These are phyloP conservation scores for Pseudochromis fuscus DNA, from an alignment of 2,797 vertebrate species.

Conservation along the genomic window DNA sequence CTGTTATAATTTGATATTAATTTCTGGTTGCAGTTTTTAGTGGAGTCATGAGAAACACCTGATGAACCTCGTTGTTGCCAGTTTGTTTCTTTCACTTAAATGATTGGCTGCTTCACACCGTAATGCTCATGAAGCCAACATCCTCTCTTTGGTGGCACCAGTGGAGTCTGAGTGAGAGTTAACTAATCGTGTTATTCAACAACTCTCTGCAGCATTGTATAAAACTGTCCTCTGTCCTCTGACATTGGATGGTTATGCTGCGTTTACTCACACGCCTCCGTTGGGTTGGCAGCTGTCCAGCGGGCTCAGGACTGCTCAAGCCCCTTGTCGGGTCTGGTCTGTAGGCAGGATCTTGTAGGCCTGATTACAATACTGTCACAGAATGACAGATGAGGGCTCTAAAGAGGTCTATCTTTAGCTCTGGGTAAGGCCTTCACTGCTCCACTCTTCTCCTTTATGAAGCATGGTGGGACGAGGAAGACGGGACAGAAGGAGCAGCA, in stretches of 20 bases:
- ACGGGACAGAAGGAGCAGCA: slow-evolving; percentile 49
- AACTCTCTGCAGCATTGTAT: slow-evolving; percentile 59
- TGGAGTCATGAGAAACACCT: not conserved
- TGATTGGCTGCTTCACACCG: slow-evolving; percentile 23
- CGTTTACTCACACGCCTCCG: slow-evolving; percentile 72
- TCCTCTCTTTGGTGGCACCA: slow-evolving; percentile 40
- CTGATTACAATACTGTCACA: slow-evolving; percentile 82
- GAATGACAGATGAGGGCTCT: slow-evolving; percentile 79
- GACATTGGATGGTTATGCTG: slow-evolving; percentile 59
- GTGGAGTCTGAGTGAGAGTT: slow-evolving; percentile 30
- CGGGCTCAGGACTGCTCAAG: slow-evolving; percentile 58
- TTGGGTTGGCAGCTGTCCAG: slow-evolving; percentile 73
- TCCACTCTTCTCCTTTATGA: slow-evolving; percentile 63
- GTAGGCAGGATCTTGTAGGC: slow-evolving; percentile 73
- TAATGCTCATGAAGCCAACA: not conserved
- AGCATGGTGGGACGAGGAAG: slow-evolving; percentile 61
- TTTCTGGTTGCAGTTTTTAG: not conserved
- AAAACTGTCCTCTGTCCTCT: slow-evolving; percentile 56
- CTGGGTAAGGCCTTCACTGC: slow-evolving; percentile 61
- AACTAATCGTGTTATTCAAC: slow-evolving; percentile 59
- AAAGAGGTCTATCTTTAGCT: slow-evolving; percentile 81
- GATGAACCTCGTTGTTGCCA: slow-evolving; percentile 4
- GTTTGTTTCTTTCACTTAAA: slow-evolving; percentile 1
- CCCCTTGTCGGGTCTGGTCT: slow-evolving; percentile 64
- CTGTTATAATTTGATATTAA: not conserved